Evolutionary conservation across 23 tunicate genomes (phyloP), one percentile per base, ranked within the genome.

Genomic region (Styela clava): DNA sequence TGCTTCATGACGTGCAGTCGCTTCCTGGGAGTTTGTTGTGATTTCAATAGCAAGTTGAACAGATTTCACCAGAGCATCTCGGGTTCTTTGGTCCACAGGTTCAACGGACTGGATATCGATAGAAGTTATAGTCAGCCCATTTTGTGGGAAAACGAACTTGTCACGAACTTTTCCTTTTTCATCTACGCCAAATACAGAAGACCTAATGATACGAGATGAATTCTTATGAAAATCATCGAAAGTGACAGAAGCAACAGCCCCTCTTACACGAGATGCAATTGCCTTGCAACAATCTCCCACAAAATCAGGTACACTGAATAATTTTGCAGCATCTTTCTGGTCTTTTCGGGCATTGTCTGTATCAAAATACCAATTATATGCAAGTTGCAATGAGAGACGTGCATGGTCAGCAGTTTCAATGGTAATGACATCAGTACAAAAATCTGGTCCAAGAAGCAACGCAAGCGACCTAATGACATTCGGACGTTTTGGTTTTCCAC

Each of bases 11-110:
- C 94, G 83, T 5, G 99, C 99, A 22, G 94, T 88, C 24, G 99
- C 99, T 67, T 94, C 99, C 83, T 94, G 99, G 33, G 99, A 88
- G 56, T 94, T 94, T 81, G 99, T 94, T 24, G 99, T 94, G 77
- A 94, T 94, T 65, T 94, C 99, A 51, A 94, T 94, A 21, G 99
- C 99, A 56, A 94, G 87, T 68, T 94, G 99, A 63, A 94, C 99
- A 21, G 99, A 94, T 33, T 94, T 94, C 70, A 94, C 77, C 23
- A 94, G 87, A 30, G 99, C 68, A 69, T 94, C 99, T 22, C 94
- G 79, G 28, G 99, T 94, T 62, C 99, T 78, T 36, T 94, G 99
- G 72, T 94, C 99, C 22, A 94, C 95, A 63, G 99, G 99, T 79
- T 94, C 99, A 27, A 94, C 99, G 1, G 94, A 94, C 82, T 94